Evolutionary conservation across 2,113 vertebrate genomes (phyloP).

Genomic region (Hipposideros armiger): DNA sequence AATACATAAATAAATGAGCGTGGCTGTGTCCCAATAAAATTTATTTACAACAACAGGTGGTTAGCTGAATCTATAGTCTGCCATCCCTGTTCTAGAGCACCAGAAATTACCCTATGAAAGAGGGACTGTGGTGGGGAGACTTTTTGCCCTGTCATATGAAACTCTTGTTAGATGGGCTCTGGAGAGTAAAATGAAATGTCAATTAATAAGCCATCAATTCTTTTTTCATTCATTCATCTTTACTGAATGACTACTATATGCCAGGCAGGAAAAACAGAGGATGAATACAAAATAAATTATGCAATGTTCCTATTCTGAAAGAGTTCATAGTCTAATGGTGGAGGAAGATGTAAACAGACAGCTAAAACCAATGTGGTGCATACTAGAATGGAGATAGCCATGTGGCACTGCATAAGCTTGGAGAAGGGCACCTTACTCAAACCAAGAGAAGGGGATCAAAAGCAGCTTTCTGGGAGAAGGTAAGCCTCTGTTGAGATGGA

Average conservation of each 20-base stretch:
- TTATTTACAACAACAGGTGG: constrained; percentile 41
- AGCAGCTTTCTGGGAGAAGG: not conserved
- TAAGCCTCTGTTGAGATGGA: not conserved
- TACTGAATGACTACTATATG: not conserved
- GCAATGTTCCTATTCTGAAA: not conserved
- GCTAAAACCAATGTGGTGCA: not conserved
- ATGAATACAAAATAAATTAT: constrained; percentile 9
- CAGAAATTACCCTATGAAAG: not conserved
- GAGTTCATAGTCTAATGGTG: not conserved
- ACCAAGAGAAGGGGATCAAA: not conserved
- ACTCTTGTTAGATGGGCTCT: not conserved
- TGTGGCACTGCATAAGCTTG: not conserved
- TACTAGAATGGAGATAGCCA: not conserved
- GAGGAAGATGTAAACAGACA: not conserved
- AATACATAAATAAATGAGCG: not conserved
- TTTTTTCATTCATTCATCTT: not conserved
- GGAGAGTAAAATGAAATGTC: not conserved
- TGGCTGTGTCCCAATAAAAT: constrained; percentile 3
- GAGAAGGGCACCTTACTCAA: not conserved
- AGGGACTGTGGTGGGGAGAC: not conserved
- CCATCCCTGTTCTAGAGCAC: not conserved
- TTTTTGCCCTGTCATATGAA: not conserved
- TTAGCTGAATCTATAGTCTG: not conserved
- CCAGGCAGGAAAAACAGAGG: not conserved
- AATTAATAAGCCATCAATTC: not conserved